Base-by-base conservation (phyloP, 1,140 invertebrate genomes). In the Drosophila ohnishii region DNA sequence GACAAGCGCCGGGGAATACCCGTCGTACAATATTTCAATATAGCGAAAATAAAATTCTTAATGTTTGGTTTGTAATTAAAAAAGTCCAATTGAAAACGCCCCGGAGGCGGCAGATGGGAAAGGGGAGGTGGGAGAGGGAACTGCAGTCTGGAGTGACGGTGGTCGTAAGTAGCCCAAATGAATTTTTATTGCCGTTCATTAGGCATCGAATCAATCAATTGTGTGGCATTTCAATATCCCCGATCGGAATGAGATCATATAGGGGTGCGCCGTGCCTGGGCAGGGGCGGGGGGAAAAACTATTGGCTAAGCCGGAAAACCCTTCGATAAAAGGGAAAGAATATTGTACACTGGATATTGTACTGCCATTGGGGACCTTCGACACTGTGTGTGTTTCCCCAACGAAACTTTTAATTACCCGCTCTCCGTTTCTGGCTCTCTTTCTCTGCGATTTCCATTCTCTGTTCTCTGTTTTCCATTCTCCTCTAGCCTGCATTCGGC, bases 1-100 rank as follows among this genome's bases (percentile, higher is more conserved):
- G 76, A 83, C 79, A 79, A 79, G 80, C 84, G 75, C 63, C 51
- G 63, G 65, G 72, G 57, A 61, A 62, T 56, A 64, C 37, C 44
- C 72, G 44, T 14, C 67, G 55, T 64, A 67, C 62, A 35, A 83
- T 87, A 79, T 87, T 87, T 87, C 83, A 87, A 87, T 88, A 87
- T 74, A 50, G 35, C 30, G 35, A 34, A 35, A 58, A 71, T 59
- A 50, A 71, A 71, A 59, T 59, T 72, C 69, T 70, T 72, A 50
- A 48, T 72, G 53, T 50, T 71, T 50, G 51, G 66, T 39, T 59
- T 79, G 71, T 87, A 87, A 87, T 87, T 87, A 87, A 87, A 87
- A 87, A 87, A 83, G 77, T 84, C 75, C 61, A 71, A 71, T 71
- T 71, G 67, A 59, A 60, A 76, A 44, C 8, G 45, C 10, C 25